Base-by-base conservation (phyloP, 2,113 vertebrate species). In the Tachycineta bicolor region DNA sequence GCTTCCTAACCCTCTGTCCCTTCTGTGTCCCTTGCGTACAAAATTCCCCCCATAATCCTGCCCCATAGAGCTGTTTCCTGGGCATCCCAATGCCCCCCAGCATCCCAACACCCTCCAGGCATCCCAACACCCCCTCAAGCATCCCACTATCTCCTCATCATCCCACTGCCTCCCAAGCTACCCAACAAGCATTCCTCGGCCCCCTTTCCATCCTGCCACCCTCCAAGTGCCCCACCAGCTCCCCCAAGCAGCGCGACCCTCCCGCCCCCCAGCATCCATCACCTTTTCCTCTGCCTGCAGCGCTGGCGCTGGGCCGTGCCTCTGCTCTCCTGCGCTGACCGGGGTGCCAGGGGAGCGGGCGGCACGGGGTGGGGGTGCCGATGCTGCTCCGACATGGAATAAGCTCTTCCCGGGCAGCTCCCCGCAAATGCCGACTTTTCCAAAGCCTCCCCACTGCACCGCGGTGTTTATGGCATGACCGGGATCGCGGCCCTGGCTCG, bases 361-460 rank as follows among this genome's bases (percentile, higher is more conserved):
- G 55, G 79, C 20, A 22, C 17, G 17, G 87, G 79, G 50, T 28
- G 3, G 69, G 64, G 90, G 39, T 20, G 16, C 79, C 41, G 34
- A 77, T 87, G 83, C 92, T 91, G 83, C 95, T 97, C 89, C 78
- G 83, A 96, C 97, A 96, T 96, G 96, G 96, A 94, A 87, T 75
- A 79, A 87, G 34, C 52, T 91, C 68, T 29, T 56, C 47, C 69
- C 11, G 1, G 44, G 85, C 81, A 55, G 78, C 41, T 83, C 65
- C 62, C 88, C 4, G 2, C 71, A 28, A 77, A 68, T 0, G 12
- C 8, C 1, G 28, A 59, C 76, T 64, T 68, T 34, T 26, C 69
- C 26, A 5, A 65, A 78, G 70, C 74, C 56, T 74, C 53, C 86
- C 68, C n/a, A 0, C 58, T 43, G 26, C 16, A 26, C 31, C 2